Percentiles rank a stretch among this genome's conserved stretches.
These are phyloP conservation scores for Muraenolepis orangiensis DNA, from an alignment of 2,797 vertebrate genomes.

Conservation along the genomic window DNA sequence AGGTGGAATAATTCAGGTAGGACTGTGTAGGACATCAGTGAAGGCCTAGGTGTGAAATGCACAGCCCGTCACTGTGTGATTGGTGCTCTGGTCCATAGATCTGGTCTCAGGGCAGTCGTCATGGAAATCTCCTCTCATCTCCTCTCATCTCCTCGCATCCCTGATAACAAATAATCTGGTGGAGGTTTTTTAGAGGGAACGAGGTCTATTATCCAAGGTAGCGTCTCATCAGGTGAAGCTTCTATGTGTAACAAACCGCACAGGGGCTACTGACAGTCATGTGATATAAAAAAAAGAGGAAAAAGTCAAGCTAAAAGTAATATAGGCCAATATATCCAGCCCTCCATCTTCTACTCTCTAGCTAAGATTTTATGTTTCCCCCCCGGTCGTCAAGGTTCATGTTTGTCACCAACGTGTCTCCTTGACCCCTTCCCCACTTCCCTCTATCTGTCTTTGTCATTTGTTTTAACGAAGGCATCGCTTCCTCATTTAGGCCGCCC, in stretches of 20 bases:
- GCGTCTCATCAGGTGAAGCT: too few relatives aligned
- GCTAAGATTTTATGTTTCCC: background rate
- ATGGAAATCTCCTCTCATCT: too few relatives aligned
- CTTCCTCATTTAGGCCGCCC: slow-evolving; percentile 35
- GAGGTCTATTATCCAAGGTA: too few relatives aligned
- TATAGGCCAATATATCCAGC: background rate
- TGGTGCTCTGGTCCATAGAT: slow-evolving; percentile 28
- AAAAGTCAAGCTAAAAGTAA: background rate
- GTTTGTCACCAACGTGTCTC: slow-evolving; percentile 31
- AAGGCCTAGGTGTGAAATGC: too few relatives aligned
- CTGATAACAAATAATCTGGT: background rate
- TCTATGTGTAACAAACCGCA: too few relatives aligned
- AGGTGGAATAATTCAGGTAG: too few relatives aligned
- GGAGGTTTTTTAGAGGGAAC: slow-evolving; percentile 26
- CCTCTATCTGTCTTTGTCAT: background rate
- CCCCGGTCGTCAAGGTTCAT: slow-evolving; percentile 9
- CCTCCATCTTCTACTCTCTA: background rate
- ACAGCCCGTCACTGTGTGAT: too few relatives aligned
- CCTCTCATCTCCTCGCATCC: slow-evolving; percentile 5
- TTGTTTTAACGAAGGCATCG: background rate
- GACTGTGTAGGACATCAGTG: too few relatives aligned
- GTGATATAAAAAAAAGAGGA: slow-evolving; percentile 35
- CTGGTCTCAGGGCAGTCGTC: slow-evolving; percentile 38
- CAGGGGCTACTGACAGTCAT: slow-evolving; percentile 38
- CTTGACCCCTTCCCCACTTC: slow-evolving; percentile 18